Evolutionary conservation across 2,888 invertebrate species (phyloP), one percentile per base, ranked within the genome.

Genomic region (Reticulitermes lucifugus): DNA sequence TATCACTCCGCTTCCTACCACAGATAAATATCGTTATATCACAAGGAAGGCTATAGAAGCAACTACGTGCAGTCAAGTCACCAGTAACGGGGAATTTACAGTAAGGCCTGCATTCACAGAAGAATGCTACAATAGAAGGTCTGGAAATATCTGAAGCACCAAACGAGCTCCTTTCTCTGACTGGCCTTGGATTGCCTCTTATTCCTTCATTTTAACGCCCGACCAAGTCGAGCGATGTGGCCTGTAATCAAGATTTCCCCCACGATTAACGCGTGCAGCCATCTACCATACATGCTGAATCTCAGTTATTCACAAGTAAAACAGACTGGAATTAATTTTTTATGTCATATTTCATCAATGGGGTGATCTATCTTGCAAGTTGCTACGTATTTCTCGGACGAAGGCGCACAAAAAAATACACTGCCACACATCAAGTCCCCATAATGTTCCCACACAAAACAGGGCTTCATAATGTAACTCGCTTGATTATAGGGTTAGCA

Each of bases 21-120:
- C 35, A 35, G 35, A 35, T 3, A 35, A 35, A 35, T 35, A 35
- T 35, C 35, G 4, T 51, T 51, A 51, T 7, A 12, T 51, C 51
- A 9, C 51, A 9, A 51, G 4, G 51, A 9, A 51, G 51, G 51
- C 9, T 51, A 6, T 51, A 14, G 51, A 6, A 1, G 14, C 1
- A 51, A 14, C 29, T n/a, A 25, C 51, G 46, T 46, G 43, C 35
- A 46, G 12, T 46, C 46, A 12, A 79, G 18, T 29, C 25, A 59
- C 41, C 35, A 60, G 14, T 35, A 35, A 80, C 80, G 41, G 60
- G 80, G 41, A 80, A 80, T 80, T 35, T 80, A 80, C 60, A 80
- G 35, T 35, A 35, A 60, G 14, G 41, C 41, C 73, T 41, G 0
- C 41, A 73, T 41, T 41, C 41, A 41, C 7, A 21, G 12, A 73